phyloP scores from a whole-genome alignment of 2,113 vertebrate genomes.

The Vulpes vulpes region DNA sequence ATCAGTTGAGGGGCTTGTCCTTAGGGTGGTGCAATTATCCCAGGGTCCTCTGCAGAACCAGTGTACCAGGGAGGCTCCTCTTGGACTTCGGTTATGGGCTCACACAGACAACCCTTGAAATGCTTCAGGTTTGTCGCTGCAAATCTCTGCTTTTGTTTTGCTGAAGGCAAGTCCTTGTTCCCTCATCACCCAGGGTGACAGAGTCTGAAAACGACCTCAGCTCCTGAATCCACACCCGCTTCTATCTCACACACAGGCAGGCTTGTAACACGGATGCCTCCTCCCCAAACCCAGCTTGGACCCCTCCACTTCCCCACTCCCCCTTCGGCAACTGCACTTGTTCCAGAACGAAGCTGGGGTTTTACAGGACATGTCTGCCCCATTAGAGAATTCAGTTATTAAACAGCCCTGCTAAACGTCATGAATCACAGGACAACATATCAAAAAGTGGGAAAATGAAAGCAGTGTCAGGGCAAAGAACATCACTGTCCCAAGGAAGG shows the following conservation, averaged over 20 bases:
- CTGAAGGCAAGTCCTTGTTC: neutral
- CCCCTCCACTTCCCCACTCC: rapidly evolving
- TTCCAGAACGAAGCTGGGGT: neutral
- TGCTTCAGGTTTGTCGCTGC: too few relatives aligned
- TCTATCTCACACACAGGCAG: neutral
- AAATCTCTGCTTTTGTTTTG: neutral
- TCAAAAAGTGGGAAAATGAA: neutral
- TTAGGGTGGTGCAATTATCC: neutral
- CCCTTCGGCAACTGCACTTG: rapidly evolving
- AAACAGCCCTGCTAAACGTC: neutral
- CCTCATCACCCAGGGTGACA: neutral
- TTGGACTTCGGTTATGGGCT: neutral
- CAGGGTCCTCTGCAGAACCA: neutral
- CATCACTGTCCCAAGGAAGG: neutral
- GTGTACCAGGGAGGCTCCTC: neutral
- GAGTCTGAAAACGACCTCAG: neutral
- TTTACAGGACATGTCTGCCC: neutral
- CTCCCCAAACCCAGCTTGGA: neutral
- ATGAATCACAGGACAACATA: neutral
- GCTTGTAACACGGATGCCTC: too few relatives aligned
- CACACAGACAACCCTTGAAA: neutral
- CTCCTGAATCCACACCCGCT: neutral
- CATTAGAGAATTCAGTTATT: neutral
- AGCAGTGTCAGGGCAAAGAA: neutral
- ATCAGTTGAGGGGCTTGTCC: neutral